Evolutionary conservation across 1,140 invertebrate species (phyloP).

Genomic region (Diprion similis): DNA sequence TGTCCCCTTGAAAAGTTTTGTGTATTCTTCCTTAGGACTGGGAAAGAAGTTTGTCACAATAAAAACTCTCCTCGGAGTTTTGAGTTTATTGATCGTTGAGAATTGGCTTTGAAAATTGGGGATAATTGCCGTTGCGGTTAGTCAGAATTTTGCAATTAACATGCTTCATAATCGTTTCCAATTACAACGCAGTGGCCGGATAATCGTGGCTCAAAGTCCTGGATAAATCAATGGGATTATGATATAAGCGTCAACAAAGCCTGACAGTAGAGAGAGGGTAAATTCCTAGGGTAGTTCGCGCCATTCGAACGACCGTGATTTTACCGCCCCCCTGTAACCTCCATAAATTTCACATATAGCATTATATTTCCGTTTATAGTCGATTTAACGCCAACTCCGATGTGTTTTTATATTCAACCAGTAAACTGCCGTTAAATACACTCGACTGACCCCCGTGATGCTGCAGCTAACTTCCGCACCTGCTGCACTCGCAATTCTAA

Average conservation of each 20-base stretch:
- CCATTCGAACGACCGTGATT: background rate
- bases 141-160: too few relatives aligned
- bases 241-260: constrained; percentile 15
- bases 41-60: too few relatives aligned
- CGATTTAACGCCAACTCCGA: background rate
- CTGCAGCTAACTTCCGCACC: too few relatives aligned
- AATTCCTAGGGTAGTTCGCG: background rate
- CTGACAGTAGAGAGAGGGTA: constrained; percentile 16
- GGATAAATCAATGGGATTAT: constrained; percentile 45
- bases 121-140: too few relatives aligned
- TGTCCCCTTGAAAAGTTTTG: too few relatives aligned
- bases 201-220: constrained; percentile 43
- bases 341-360: background rate
- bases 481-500: too few relatives aligned
- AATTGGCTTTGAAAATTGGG: too few relatives aligned
- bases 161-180: constrained; percentile 37
- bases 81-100: too few relatives aligned
- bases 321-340: background rate
- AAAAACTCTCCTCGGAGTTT: too few relatives aligned
- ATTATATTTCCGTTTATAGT: background rate
- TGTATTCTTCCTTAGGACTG: too few relatives aligned
- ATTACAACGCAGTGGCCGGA: constrained; percentile 42
- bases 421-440: too few relatives aligned
- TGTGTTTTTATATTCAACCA: background rate
- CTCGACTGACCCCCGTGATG: too few relatives aligned